A percentile compares a stretch with the other conserved stretches of the same genome.
These are phyloP conservation scores for Tetranychus piercei DNA, from an alignment of 2,888 invertebrate species.

Conservation along the genomic window DNA sequence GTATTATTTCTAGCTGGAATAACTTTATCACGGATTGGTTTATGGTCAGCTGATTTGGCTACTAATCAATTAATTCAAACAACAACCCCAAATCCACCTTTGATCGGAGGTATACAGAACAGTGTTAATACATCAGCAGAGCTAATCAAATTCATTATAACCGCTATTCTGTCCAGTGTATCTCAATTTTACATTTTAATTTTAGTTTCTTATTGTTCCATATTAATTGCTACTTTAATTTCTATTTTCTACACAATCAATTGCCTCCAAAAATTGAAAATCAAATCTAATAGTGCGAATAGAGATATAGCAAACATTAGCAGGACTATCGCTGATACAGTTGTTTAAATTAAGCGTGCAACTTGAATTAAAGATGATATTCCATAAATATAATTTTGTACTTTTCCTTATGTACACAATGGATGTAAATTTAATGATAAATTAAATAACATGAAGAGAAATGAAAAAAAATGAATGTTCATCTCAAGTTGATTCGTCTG, in stretches of 20 bases:
- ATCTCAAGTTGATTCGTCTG: too few relatives aligned
- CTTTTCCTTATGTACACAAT: too few relatives aligned
- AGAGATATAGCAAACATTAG: too few relatives aligned
- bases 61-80: constrained; percentile 39
- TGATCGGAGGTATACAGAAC: constrained; percentile 38
- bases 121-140: constrained; percentile 38
- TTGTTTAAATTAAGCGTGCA: too few relatives aligned
- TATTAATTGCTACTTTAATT: constrained; percentile 13
- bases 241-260: constrained; percentile 3
- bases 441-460: too few relatives aligned
- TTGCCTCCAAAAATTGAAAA: too few relatives aligned
- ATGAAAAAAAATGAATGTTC: too few relatives aligned
- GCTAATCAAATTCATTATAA: constrained; percentile 37
- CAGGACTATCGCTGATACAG: too few relatives aligned
- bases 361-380: too few relatives aligned
- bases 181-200: constrained; percentile 38
- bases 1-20: constrained; percentile 12
- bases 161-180: constrained; percentile 35
- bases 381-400: too few relatives aligned
- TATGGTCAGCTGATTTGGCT: constrained; percentile 39
- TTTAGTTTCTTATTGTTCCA: constrained; percentile 33
- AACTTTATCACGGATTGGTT: constrained; percentile 31
- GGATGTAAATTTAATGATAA: too few relatives aligned
- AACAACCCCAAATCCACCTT: constrained; percentile 33
- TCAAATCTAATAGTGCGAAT: too few relatives aligned